A percentile compares a stretch with the other conserved stretches of the same genome.
These are phyloP conservation scores for Cryptoblepharus egeriae DNA, from an alignment of 2,797 vertebrate species.

Conservation along the genomic window DNA sequence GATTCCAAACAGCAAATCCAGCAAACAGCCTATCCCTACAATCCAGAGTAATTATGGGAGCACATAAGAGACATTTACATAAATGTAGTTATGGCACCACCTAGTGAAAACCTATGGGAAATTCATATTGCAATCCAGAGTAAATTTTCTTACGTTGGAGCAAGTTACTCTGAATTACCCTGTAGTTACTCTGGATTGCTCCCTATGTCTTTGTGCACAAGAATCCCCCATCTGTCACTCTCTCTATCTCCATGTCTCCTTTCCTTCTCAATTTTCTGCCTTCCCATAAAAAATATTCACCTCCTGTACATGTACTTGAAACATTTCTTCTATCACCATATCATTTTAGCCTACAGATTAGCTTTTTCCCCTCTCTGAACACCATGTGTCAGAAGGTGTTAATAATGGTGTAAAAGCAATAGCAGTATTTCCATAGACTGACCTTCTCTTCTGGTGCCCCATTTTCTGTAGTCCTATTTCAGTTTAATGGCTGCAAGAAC, in stretches of 20 bases:
- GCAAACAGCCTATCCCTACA: too few species aligned
- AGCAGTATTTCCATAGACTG: slow-evolving; percentile 75
- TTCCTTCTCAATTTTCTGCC: slow-evolving; percentile 25
- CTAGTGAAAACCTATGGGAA: too few species aligned
- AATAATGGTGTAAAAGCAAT: slow-evolving; percentile 72
- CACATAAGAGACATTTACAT: too few species aligned
- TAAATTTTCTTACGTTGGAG: too few species aligned
- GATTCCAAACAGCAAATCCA: slow-evolving; percentile 18
- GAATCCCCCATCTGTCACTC: background rate
- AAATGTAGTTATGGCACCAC: too few species aligned
- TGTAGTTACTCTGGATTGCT: too few species aligned
- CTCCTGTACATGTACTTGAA: slow-evolving; percentile 42
- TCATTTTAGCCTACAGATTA: slow-evolving; percentile 59
- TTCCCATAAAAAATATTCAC: slow-evolving; percentile 44
- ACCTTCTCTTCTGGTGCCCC: slow-evolving; percentile 74
- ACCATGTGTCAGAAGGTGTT: slow-evolving; percentile 66
- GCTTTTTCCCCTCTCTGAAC: slow-evolving; percentile 21
- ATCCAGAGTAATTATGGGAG: too few species aligned
- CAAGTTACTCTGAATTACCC: too few species aligned
- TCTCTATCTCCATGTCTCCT: background rate
- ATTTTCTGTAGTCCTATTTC: slow-evolving; percentile 73
- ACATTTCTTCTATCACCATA: slow-evolving; percentile 46
- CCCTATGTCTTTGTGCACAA: slow-evolving; percentile 13
- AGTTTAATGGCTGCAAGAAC: slow-evolving; percentile 72
- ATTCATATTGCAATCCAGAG: too few species aligned